phyloP scores from a whole-genome alignment of 2,113 vertebrate species.

The Xenopus borealis region DNA sequence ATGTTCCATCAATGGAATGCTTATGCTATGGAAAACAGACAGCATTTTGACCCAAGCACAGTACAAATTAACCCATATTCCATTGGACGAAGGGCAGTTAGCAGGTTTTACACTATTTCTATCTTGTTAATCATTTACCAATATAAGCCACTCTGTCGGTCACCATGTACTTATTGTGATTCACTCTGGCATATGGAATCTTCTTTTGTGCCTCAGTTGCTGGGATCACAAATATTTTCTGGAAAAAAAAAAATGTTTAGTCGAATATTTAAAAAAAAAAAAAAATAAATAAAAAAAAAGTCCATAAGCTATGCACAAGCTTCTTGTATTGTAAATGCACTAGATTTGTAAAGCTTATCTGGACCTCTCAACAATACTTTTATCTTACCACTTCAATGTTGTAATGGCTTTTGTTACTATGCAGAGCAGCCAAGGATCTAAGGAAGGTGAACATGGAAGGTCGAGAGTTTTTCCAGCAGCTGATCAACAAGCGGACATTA shows the following conservation, averaged over 20 bases:
- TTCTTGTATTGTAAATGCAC: too few species aligned
- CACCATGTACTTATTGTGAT: conserved; percentile 83
- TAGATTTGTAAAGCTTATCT: too few species aligned
- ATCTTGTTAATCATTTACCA: conserved; percentile 53
- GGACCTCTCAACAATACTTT: not conserved
- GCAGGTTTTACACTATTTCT: too few species aligned
- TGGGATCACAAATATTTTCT: conserved; percentile 74
- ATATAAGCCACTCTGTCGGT: conserved; percentile 75
- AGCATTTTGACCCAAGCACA: too few species aligned
- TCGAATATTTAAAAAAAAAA: too few species aligned
- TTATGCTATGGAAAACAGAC: too few species aligned
- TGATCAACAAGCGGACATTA: conserved; percentile 68
- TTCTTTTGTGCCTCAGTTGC: conserved; percentile 57
- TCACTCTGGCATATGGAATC: conserved; percentile 73
- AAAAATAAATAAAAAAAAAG: not conserved
- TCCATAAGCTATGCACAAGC: too few species aligned
- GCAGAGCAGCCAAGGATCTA: conserved; percentile 68
- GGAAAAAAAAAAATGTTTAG: not conserved
- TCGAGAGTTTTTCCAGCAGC: conserved; percentile 73
- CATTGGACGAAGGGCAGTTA: too few species aligned
- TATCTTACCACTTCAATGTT: conserved; percentile 62
- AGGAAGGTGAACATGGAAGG: conserved; percentile 72
- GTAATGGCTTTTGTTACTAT: conserved; percentile 57
- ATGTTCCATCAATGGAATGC: too few species aligned
- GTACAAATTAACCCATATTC: too few species aligned